phyloP scores from a whole-genome alignment of 2,797 vertebrate genomes.

The Heliangelus exortis region DNA sequence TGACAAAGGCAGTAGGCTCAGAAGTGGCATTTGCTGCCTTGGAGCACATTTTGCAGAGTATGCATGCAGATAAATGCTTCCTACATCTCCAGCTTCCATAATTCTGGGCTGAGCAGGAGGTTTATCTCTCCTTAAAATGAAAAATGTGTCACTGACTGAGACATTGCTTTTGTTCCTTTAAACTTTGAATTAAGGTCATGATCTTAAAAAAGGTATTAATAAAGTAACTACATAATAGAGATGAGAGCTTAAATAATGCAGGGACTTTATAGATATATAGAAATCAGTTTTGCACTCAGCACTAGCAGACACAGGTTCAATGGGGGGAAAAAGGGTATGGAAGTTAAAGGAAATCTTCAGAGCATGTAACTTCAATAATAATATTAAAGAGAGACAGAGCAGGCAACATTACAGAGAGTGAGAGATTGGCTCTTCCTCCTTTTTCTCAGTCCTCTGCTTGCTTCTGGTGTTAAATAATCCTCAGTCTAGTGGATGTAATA shows the following conservation, averaged over 20 bases:
- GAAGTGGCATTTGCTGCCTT: not conserved
- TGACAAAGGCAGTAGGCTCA: not conserved
- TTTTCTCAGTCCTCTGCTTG: not conserved
- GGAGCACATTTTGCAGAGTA: not conserved
- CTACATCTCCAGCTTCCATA: conserved; percentile 19
- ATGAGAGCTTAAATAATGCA: conserved; percentile 45
- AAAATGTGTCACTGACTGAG: conserved; percentile 1
- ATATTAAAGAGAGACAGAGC: not conserved
- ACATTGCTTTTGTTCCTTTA: conserved; percentile 42
- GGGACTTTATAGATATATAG: not conserved
- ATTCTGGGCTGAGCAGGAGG: not conserved
- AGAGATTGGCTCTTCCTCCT: not conserved
- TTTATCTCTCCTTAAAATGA: conserved; percentile 37
- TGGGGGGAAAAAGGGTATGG: not conserved
- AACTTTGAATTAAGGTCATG: conserved; percentile 47
- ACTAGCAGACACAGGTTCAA: not conserved
- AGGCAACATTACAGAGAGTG: not conserved
- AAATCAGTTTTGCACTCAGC: conserved; percentile 28
- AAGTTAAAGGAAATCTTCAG: conserved; percentile 45
- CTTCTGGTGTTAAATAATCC: conserved; percentile 34
- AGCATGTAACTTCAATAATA: not conserved
- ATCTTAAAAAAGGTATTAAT: conserved; percentile 53
- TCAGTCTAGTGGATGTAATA: not conserved
- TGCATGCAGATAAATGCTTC: not conserved
- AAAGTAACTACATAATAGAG: conserved; percentile 37